Evolutionary conservation across 2,888 invertebrate species (phyloP).

Genomic region (Nebria salina): DNA sequence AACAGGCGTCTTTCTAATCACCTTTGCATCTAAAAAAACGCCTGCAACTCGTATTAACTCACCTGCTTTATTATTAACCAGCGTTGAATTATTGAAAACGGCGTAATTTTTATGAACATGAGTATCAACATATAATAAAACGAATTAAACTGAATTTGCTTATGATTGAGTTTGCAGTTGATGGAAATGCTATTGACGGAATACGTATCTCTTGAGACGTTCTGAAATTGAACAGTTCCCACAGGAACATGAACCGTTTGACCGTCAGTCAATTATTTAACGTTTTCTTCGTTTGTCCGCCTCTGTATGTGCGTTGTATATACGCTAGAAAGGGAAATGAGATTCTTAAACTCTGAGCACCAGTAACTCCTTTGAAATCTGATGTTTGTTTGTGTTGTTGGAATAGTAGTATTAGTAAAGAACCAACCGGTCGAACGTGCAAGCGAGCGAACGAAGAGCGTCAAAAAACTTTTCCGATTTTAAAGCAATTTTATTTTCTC

Average conservation of each 20-base stretch:
- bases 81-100: not conserved
- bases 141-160: no score
- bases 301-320: not conserved
- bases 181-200: not conserved
- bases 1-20: slow-evolving; percentile 41
- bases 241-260: slow-evolving; percentile 14
- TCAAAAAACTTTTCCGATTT: slow-evolving; percentile 42
- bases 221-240: not conserved
- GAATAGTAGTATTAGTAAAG: slow-evolving; percentile 1
- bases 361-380: slow-evolving; percentile 35
- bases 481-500: slow-evolving; percentile 44
- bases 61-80: not conserved
- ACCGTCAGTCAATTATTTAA: slow-evolving; percentile 16
- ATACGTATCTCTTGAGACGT: slow-evolving; percentile 1
- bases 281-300: slow-evolving; percentile 18
- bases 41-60: not conserved
- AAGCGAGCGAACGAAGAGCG: slow-evolving; percentile 14
- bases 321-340: slow-evolving; percentile 34
- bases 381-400: slow-evolving; percentile 9
- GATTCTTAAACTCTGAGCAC: slow-evolving; percentile 33
- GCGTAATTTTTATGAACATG: not conserved
- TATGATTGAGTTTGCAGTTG: not conserved
- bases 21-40: slow-evolving; percentile 13
- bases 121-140: no score
- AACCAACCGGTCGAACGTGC: not conserved